Evolutionary conservation across 1,140 invertebrate species (phyloP).

Genomic region (Lordiphosa clarofinis): DNA sequence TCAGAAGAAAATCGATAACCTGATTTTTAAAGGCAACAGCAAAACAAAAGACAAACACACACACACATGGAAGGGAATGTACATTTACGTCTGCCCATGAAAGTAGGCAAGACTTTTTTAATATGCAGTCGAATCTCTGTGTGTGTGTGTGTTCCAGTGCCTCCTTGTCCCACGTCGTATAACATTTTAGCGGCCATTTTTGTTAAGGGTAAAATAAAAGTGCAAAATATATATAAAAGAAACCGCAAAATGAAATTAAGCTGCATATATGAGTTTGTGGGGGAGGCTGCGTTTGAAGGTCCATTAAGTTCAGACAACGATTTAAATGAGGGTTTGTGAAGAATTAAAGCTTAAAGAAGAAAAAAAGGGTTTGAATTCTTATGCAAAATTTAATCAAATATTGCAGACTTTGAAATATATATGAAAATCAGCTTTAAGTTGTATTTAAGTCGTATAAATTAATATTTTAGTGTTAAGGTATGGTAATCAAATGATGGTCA

Average conservation of each 20-base stretch:
- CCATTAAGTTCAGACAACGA: neutral
- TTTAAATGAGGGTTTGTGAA: too few species aligned
- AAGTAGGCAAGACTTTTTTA: slow-evolving; percentile 31
- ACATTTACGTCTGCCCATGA: slow-evolving; percentile 8
- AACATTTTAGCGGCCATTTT: slow-evolving; percentile 32
- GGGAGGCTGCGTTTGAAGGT: too few species aligned
- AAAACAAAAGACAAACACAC: slow-evolving; percentile 31
- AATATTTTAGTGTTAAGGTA: too few species aligned
- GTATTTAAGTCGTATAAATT: too few species aligned
- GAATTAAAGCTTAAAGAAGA: too few species aligned
- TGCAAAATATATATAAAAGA: neutral
- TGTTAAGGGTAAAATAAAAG: neutral
- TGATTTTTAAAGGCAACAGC: slow-evolving; percentile 46
- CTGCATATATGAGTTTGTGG: slow-evolving; percentile 16
- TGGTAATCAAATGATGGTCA: too few species aligned
- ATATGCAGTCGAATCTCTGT: slow-evolving; percentile 3
- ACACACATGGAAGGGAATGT: too few species aligned
- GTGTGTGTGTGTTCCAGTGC: slow-evolving; percentile 15
- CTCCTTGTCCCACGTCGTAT: slow-evolving; percentile 22
- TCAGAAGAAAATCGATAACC: slow-evolving; percentile 41
- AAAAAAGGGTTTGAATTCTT: too few species aligned
- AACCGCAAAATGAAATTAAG: slow-evolving; percentile 41
- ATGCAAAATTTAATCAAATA: too few species aligned
- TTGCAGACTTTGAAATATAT: too few species aligned
- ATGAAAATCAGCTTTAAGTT: too few species aligned